phyloP scores from a whole-genome alignment of 2,888 invertebrate genomes.

The Andrena haemorrhoa region DNA sequence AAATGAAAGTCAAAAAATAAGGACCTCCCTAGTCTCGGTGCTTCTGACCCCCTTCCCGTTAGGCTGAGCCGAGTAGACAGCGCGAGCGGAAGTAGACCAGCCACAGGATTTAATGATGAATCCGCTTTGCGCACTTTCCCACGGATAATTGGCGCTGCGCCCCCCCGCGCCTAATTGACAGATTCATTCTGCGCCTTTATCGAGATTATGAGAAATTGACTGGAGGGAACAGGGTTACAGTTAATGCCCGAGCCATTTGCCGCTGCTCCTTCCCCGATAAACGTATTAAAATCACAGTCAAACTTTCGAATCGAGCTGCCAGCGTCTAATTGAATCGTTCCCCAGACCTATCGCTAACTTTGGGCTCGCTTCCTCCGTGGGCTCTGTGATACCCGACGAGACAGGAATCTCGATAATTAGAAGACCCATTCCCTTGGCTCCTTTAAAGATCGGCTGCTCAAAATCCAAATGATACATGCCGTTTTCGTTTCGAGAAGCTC shows the following conservation, averaged over 20 bases:
- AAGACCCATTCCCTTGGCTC: no score
- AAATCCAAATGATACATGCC: no score
- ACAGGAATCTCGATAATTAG: no score
- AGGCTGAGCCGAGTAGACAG: not conserved
- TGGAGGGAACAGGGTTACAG: constrained; percentile 24
- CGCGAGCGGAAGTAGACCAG: constrained; percentile 36
- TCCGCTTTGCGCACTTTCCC: constrained; percentile 60
- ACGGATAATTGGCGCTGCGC: constrained; percentile 57
- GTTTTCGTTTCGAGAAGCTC: no score
- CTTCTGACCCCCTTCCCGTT: not conserved
- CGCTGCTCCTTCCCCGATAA: not conserved
- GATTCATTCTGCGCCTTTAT: constrained; percentile 45
- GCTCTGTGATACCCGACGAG: no score
- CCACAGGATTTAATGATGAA: constrained; percentile 58
- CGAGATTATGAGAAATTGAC: constrained; percentile 41
- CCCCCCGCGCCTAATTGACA: constrained; percentile 58
- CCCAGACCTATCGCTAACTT: not conserved
- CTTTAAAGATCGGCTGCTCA: no score
- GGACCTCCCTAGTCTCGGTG: no score
- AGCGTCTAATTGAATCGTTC: not conserved
- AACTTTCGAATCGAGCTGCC: constrained; percentile 17
- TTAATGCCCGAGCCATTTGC: constrained; percentile 28
- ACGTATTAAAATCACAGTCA: constrained; percentile 14
- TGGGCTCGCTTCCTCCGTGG: no score
- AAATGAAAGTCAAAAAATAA: no score